Evolutionary conservation across 2,888 invertebrate genomes (phyloP).

Genomic region (Lysandra coridon): DNA sequence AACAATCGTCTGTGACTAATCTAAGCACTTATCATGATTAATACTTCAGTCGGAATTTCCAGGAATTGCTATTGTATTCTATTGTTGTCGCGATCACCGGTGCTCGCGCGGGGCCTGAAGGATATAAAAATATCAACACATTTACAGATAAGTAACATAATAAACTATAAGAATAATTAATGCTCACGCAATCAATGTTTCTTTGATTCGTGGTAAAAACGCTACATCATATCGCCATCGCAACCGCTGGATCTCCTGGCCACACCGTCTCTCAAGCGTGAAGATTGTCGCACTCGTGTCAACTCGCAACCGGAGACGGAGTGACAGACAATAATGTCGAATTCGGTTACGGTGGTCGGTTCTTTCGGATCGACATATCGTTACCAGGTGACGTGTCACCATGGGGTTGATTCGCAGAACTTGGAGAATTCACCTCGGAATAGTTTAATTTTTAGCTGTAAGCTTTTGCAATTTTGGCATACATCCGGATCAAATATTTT

Average conservation of each 20-base stretch:
- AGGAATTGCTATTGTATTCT: no score
- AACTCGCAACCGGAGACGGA: conserved; percentile 18
- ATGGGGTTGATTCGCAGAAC: not conserved
- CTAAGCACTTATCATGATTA: no score
- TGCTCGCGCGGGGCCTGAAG: no score
- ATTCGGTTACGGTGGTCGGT: conserved; percentile 11
- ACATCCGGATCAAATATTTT: no score
- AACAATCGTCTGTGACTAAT: no score
- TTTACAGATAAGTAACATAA: no score
- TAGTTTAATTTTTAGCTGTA: not conserved
- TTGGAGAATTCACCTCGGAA: not conserved
- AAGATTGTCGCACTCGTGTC: conserved; percentile 22
- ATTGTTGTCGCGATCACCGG: no score
- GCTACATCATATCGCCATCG: not conserved
- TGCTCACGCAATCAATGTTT: no score
- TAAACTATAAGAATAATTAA: no score
- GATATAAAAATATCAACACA: no score
- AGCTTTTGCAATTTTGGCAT: no score
- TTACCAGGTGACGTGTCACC: not conserved
- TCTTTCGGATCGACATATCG: conserved; percentile 19
- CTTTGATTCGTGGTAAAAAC: not conserved
- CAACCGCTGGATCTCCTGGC: not conserved
- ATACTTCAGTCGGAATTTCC: no score
- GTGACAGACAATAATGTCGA: conserved; percentile 23
- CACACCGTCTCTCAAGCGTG: not conserved